These are phyloP conservation scores for Desoria tigrina DNA, from an alignment of 2,888 invertebrate species.

Conservation along the genomic window DNA sequence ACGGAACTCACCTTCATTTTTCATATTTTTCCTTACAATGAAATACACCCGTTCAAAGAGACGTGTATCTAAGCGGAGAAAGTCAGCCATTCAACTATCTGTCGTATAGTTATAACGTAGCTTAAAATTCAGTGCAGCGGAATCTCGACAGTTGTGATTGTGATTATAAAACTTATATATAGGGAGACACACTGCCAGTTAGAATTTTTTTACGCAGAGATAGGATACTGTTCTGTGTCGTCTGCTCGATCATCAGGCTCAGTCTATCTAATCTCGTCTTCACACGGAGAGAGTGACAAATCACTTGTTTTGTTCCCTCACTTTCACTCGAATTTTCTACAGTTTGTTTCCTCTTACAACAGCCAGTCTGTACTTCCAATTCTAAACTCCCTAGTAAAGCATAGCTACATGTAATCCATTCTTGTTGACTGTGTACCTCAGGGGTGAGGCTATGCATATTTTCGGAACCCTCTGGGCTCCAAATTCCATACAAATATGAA, in stretches of 20 bases:
- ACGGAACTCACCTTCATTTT: constrained; percentile 10
- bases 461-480: no score
- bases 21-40: background rate
- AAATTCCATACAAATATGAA: no score
- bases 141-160: no score
- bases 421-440: background rate
- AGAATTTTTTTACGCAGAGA: no score
- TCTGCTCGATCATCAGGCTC: constrained; percentile 9
- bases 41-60: no score
- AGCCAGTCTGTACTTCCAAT: background rate
- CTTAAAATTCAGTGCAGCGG: no score
- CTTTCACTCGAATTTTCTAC: background rate
- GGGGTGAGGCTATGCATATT: no score
- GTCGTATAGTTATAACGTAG: no score
- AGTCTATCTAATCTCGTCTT: background rate
- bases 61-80: no score
- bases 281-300: constrained; percentile 30
- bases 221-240: constrained; percentile 4
- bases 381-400: background rate
- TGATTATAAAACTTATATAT: no score
- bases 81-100: no score
- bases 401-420: constrained; percentile 3
- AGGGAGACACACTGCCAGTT: no score
- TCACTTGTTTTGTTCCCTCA: constrained; percentile 38
- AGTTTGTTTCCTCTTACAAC: background rate